Conservation (phyloP, 2,888 invertebrate species). For the Mythimna vitellina region DNA sequence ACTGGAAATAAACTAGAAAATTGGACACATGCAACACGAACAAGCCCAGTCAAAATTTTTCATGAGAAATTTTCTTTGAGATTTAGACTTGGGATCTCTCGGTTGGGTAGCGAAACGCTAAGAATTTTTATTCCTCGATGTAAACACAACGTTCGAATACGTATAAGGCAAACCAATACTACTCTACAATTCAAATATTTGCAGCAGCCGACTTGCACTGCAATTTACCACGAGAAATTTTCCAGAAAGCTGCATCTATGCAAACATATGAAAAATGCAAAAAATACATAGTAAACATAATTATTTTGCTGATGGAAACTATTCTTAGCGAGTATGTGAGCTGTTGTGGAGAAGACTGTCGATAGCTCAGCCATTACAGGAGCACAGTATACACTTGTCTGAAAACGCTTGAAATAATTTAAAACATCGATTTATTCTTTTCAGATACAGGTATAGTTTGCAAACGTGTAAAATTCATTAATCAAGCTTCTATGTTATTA, state of each 20-base stretch:
- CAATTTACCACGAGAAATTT: conserved; percentile 82
- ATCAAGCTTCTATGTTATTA: conserved; percentile 5
- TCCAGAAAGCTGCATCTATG: conserved; percentile 64
- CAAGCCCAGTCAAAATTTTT: conserved; percentile 58
- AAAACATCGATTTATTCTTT: conserved; percentile 23
- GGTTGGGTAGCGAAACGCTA: conserved; percentile 65
- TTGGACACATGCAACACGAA: conserved; percentile 61
- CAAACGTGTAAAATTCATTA: neutral
- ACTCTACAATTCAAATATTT: conserved; percentile 90
- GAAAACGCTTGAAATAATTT: conserved; percentile 40
- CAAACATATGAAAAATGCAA: conserved; percentile 68
- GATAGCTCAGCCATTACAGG: conserved; percentile 20
- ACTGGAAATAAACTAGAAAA: conserved; percentile 64
- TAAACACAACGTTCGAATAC: conserved; percentile 84
- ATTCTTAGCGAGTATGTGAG: conserved; percentile 21
- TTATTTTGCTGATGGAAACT: conserved; percentile 61
- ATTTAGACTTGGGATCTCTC: conserved; percentile 47
- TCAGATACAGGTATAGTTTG: conserved; percentile 22
- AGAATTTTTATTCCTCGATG: conserved; percentile 83
- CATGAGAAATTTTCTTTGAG: conserved; percentile 52
- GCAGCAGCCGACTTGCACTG: conserved; percentile 82
- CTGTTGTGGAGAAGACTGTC: conserved; percentile 25
- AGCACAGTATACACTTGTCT: conserved; percentile 15
- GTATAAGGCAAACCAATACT: conserved; percentile 87
- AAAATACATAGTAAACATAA: conserved; percentile 67